Evolutionary conservation across 37 sponge, comb jelly and placozoan genomes (phyloP), one percentile per base, ranked within the genome.

Genomic region (Tethya wilhelma): DNA sequence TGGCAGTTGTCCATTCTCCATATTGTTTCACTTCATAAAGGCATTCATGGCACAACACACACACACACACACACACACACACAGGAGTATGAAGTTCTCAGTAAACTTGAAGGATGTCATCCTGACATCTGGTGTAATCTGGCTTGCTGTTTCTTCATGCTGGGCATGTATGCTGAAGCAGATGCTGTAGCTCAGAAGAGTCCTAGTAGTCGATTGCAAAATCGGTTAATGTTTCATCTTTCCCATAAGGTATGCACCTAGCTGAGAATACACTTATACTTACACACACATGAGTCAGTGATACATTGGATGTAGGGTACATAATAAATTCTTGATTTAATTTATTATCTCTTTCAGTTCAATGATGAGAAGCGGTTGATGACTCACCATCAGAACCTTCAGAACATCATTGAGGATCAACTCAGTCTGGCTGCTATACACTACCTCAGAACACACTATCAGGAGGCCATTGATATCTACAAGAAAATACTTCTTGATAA

Each of bases 391-490:
- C 88, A 92, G 65, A 77, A 90, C 37, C 79, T 99, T 17, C 93
- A 96, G 80, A 95, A 96, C 73, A 64, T 90, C 11, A 81, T 96
- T 17, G 97, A 99, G 63, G 99, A 99, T 41, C 99, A 98, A 92
- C 89, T 99, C 23, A 96, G 97, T 70, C 78, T 99, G 67, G 99
- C 99, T 32, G 94, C 99, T 25, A 99, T 99, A 28, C 97, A 99
- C 79, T 99, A 94, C 69, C 88, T 99, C 59, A 45, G 99, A 22
- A 94, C 98, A 19, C 99, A 99, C 78, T 96, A 99, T 72, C 99
- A 99, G 65, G 99, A 96, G 72, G 99, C 99, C 68, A 96, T 99
- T 70, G 99, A 99, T 69, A 97, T 99, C 11, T 99, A 99, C 84
- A 96, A 94, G 79, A 87, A 92, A 58, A 82, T 99, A 17, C 85